These are phyloP conservation scores for Rousettus leschenaultii DNA, from an alignment of 2,113 vertebrate species.

Conservation along the genomic window DNA sequence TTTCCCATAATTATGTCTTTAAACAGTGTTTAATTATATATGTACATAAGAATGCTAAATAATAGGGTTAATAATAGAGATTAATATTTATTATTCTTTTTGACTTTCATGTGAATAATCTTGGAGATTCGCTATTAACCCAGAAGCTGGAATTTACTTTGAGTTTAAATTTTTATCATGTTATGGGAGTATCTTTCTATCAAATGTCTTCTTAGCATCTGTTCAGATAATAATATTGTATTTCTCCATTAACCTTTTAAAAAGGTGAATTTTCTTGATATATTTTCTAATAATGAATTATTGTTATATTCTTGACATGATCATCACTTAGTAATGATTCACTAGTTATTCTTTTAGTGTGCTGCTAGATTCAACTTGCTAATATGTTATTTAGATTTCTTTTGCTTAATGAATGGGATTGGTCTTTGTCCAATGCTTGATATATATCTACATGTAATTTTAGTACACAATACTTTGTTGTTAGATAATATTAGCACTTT, in stretches of 20 bases:
- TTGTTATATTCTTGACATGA: not conserved
- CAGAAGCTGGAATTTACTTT: not conserved
- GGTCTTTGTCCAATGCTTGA: not conserved
- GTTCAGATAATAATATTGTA: not conserved
- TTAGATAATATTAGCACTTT: not conserved
- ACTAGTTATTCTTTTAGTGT: not conserved
- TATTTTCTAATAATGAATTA: not conserved
- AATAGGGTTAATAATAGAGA: not conserved
- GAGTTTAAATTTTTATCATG: not conserved
- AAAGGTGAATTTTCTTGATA: not conserved
- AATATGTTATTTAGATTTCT: not conserved
- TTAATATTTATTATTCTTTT: not conserved
- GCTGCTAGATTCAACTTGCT: not conserved
- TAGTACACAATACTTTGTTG: not conserved
- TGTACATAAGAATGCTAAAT: not conserved
- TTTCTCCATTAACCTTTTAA: not conserved
- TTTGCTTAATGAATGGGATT: not conserved
- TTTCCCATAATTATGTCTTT: not conserved
- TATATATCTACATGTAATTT: not conserved
- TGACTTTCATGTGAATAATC: not conserved
- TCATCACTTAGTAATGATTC: not conserved
- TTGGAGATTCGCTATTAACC: not conserved
- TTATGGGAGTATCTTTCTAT: not conserved
- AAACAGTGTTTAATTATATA: not conserved
- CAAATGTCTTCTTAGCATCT: not conserved